Base-by-base conservation (phyloP, 2,888 invertebrate genomes). In the Empis livida region DNA sequence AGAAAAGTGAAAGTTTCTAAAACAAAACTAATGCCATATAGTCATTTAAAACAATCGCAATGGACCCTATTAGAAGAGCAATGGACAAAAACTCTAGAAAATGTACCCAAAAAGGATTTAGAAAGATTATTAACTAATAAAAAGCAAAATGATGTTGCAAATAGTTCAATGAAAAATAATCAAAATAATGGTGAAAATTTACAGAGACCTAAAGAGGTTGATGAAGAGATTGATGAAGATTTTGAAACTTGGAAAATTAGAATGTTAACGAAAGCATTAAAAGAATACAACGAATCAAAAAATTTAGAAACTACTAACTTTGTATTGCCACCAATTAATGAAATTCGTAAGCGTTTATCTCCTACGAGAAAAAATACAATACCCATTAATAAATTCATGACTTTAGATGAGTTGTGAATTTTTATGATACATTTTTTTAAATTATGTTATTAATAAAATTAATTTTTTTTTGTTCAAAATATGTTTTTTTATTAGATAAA, bases 231-330 rank as follows among this genome's bases (percentile, higher is more conserved):
- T n/a, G n/a, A n/a, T n/a, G 80, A 81, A 60, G 70, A 75, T 1
- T 81, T 81, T 52, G 75, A 77, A 48, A 71, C 70, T 13, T 82
- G 81, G 81, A 79, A 76, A 51, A 63, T 63, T 17, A 68, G 79
- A 35, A 76, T 81, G 61, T 56, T 80, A 31, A 46, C 49, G 0
- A 49, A 52, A 46, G 62, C 66, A 15, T 67, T 72, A 50, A 59
- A 65, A 10, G 75, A 79, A 1, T 67, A 23, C 8, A 40, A 10
- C 9, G 23, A 27, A 27, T 27, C 23, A 27, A 27, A 27, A 27
- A 27, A 27, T 27, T 6, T 27, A 8, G 23, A 27, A 8, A 27
- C 23, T 27, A 27, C 23, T 27, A 27, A 27, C 9, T 27, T 27
- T 27, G 23, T 6, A 27, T 27, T 27, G 9, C 23, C 23, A 27